phyloP scores from a whole-genome alignment of 1,140 invertebrate species.

The Leptopilina clavipes region DNA sequence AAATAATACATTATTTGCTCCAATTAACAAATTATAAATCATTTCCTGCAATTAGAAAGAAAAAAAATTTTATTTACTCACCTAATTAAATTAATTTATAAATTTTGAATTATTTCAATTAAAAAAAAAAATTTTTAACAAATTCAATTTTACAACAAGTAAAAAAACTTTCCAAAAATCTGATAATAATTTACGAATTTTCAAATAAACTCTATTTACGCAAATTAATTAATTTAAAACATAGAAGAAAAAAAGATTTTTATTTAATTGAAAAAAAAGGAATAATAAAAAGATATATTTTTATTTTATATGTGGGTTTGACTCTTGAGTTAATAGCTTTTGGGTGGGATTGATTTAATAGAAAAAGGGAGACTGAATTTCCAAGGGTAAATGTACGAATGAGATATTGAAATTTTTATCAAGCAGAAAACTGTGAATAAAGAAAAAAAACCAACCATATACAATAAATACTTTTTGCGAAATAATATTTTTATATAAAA shows the following conservation, averaged over 20 bases:
- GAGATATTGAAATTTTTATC: constrained; percentile 21
- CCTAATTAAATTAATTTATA: too few relatives aligned
- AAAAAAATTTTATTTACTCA: too few relatives aligned
- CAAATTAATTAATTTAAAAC: background rate
- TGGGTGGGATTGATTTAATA: constrained; percentile 15
- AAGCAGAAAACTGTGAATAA: background rate
- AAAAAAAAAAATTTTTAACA: too few relatives aligned
- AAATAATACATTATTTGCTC: too few relatives aligned
- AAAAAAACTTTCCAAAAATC: too few relatives aligned
- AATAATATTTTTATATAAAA: background rate
- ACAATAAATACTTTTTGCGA: background rate
- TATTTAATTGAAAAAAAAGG: background rate
- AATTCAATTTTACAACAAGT: too few relatives aligned
- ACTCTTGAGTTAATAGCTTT: constrained; percentile 13
- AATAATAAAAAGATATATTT: constrained; percentile 15
- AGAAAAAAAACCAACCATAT: background rate
- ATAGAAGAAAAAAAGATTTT: background rate
- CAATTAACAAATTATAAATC: too few relatives aligned
- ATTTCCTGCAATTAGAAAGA: too few relatives aligned
- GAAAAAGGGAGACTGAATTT: constrained; percentile 12
- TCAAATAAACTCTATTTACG: background rate
- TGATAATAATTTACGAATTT: too few relatives aligned
- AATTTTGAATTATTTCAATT: too few relatives aligned
- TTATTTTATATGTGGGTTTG: constrained; percentile 20
- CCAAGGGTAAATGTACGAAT: constrained; percentile 18